Evolutionary conservation across 2,797 vertebrate genomes (phyloP).

Genomic region (Phaenicophaeus curvirostris): DNA sequence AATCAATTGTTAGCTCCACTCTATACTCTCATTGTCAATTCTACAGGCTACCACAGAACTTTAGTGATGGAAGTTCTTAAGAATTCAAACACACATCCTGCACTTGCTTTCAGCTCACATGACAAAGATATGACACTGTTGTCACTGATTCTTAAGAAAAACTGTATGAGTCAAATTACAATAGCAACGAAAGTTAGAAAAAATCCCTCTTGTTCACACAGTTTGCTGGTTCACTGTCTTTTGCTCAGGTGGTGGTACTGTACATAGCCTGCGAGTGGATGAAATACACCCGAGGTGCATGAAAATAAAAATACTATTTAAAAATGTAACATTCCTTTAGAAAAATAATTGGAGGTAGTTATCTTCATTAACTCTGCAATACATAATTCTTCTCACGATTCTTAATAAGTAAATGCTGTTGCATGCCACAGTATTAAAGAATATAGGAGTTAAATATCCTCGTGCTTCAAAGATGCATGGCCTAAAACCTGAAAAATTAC

Average conservation of each 20-base stretch:
- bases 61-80: neutral
- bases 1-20: neutral
- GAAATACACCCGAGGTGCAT: conserved; percentile 14
- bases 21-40: neutral
- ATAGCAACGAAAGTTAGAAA: conserved; percentile 24
- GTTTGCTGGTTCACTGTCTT: conserved; percentile 2
- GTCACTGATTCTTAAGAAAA: conserved; percentile 42
- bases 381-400: conserved; percentile 56
- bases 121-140: neutral
- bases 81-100: neutral
- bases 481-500: conserved; percentile 58
- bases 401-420: conserved; percentile 42
- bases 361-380: conserved; percentile 58
- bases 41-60: neutral
- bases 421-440: conserved; percentile 26
- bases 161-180: neutral
- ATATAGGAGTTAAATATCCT: conserved; percentile 29
- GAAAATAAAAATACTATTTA: conserved; percentile 35
- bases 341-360: conserved; percentile 69
- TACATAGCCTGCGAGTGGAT: neutral
- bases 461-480: conserved; percentile 20
- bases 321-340: conserved; percentile 61
- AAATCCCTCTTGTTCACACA: conserved; percentile 21
- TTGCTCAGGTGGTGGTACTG: conserved; percentile 30
- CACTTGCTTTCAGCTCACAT: conserved; percentile 7